phyloP scores from a whole-genome alignment of 2,113 vertebrate genomes.

The Rynchops niger region DNA sequence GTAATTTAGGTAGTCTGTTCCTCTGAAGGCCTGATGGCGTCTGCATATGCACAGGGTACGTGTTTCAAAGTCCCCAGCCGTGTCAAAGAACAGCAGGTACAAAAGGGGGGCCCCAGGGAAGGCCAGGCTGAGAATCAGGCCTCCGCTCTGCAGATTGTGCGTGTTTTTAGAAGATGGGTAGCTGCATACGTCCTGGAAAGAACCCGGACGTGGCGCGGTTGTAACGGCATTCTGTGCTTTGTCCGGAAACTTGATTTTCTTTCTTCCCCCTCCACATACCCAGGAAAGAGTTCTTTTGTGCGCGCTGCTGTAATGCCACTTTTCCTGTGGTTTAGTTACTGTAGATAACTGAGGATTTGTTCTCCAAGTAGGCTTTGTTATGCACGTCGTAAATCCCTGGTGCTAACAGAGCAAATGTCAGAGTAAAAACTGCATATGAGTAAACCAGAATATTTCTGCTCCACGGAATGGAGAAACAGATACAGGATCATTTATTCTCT shows the following conservation, averaged over 20 bases:
- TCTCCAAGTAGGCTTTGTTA: too few relatives aligned
- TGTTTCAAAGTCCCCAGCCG: neutral
- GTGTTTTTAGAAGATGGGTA: neutral
- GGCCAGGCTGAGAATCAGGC: neutral
- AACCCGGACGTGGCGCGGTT: neutral
- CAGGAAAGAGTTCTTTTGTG: neutral
- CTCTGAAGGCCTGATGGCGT: too few relatives aligned
- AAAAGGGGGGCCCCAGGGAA: too few relatives aligned
- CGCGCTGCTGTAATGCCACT: too few relatives aligned
- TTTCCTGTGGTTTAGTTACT: neutral
- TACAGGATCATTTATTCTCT: neutral
- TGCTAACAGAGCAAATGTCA: neutral
- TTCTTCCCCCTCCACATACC: neutral
- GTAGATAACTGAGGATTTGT: neutral
- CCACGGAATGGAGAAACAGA: neutral
- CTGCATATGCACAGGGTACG: fast-evolving
- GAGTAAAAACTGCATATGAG: neutral
- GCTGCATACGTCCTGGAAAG: fast-evolving
- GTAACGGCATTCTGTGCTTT: fast-evolving
- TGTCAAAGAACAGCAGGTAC: neutral
- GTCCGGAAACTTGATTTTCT: neutral
- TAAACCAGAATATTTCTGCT: neutral
- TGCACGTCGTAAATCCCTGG: neutral
- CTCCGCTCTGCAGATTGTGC: fast-evolving
- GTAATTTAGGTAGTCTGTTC: neutral